A percentile compares a stretch with the other conserved stretches of the same genome.
phyloP scores from a whole-genome alignment of 2,888 invertebrate genomes.

The Meiosimyza decipiens region DNA sequence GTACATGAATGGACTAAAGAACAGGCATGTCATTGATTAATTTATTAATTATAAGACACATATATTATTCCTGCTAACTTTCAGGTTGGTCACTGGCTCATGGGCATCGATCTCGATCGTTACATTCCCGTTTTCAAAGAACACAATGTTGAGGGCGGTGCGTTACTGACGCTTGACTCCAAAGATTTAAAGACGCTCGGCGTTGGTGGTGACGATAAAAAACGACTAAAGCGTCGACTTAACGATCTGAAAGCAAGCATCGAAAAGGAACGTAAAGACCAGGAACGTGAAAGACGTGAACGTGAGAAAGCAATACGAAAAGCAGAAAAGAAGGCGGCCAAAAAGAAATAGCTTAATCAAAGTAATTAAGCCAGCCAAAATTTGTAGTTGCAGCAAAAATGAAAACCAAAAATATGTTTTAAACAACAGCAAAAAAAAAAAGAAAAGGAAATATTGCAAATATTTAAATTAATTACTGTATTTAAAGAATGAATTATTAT shows the following conservation, averaged over 20 bases:
- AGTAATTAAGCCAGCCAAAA: slow-evolving; percentile 44
- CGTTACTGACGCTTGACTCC: slow-evolving; percentile 88
- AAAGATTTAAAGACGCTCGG: slow-evolving; percentile 91
- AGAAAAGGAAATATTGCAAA: slow-evolving; percentile 12
- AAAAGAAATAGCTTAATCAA: slow-evolving; percentile 69
- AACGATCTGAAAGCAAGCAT: slow-evolving; percentile 84
- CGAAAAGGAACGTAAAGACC: slow-evolving; percentile 77
- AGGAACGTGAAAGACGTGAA: slow-evolving; percentile 86
- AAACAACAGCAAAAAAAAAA: slow-evolving; percentile 47
- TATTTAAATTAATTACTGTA: slow-evolving; percentile 19
- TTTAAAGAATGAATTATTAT: not conserved
- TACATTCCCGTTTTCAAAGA: slow-evolving; percentile 89
- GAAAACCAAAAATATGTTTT: slow-evolving; percentile 13
- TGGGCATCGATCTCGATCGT: slow-evolving; percentile 84
- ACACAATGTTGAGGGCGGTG: slow-evolving; percentile 86
- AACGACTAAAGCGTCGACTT: slow-evolving; percentile 84
- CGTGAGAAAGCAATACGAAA: slow-evolving; percentile 87
- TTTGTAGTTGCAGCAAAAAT: not conserved
- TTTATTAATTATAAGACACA: not conserved
- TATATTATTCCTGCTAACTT: not conserved
- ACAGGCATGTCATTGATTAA: slow-evolving; percentile 69
- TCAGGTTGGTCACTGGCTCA: slow-evolving; percentile 93
- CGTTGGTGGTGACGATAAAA: slow-evolving; percentile 82
- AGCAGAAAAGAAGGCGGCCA: slow-evolving; percentile 84
- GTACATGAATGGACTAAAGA: slow-evolving; percentile 83